Evolutionary conservation across 2,113 vertebrate species (phyloP).

Genomic region (Eulemur rufifrons): DNA sequence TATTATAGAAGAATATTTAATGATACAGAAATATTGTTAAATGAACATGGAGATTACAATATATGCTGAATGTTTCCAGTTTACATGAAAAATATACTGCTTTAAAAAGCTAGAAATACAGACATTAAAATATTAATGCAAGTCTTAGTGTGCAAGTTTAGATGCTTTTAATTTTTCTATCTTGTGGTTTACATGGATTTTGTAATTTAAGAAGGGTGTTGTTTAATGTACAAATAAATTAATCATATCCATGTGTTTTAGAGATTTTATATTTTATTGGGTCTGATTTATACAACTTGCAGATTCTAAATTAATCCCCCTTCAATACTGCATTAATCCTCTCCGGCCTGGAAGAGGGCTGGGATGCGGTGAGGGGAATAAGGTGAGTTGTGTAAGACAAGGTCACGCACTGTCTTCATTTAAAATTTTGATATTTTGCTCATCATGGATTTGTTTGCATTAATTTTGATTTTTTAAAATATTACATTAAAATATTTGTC

Average conservation of each 20-base stretch:
- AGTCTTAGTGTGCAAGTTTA: neutral
- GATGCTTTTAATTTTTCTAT: constrained; percentile 12
- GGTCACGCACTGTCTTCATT: neutral
- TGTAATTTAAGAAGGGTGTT: neutral
- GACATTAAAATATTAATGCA: constrained; percentile 1
- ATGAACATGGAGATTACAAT: neutral
- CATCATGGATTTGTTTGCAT: neutral
- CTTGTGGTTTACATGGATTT: neutral
- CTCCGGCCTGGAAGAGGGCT: neutral
- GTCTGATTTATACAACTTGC: neutral
- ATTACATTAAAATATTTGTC: neutral
- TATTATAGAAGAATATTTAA: neutral
- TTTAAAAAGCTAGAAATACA: neutral
- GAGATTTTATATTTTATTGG: neutral
- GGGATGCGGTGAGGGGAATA: neutral
- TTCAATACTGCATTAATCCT: neutral
- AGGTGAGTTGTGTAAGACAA: neutral
- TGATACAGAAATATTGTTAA: neutral
- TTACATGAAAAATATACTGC: neutral
- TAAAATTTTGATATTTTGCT: neutral
- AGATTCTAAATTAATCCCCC: neutral
- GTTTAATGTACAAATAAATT: neutral
- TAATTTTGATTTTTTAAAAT: constrained; percentile 4
- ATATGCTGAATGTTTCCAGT: neutral
- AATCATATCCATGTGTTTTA: neutral